Conservation (phyloP, 2,888 invertebrate genomes). For the Ypsolopha sequella region DNA sequence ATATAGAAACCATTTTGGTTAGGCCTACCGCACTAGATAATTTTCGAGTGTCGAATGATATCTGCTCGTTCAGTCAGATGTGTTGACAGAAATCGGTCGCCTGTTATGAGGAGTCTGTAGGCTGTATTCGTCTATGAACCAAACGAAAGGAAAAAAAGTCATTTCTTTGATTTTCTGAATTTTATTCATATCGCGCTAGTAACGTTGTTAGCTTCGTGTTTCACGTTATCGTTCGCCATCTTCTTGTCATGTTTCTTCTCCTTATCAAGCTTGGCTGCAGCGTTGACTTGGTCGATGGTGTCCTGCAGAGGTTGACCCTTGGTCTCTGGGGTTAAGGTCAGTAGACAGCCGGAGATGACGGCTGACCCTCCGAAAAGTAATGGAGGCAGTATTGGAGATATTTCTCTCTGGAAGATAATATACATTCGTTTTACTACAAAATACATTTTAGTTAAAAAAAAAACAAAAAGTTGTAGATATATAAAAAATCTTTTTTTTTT, state of each 20-base stretch:
- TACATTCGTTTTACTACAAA: background rate
- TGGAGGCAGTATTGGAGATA: slow-evolving; percentile 43
- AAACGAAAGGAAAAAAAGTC: too few relatives aligned
- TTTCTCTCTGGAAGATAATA: slow-evolving; percentile 36
- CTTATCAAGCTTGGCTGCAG: background rate
- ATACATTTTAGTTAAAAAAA: too few relatives aligned
- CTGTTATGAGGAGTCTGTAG: too few relatives aligned
- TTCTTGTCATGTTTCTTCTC: background rate
- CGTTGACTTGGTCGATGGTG: slow-evolving; percentile 42
- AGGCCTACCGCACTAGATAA: too few relatives aligned
- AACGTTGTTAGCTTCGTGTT: background rate
- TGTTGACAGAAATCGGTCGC: too few relatives aligned
- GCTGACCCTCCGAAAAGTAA: slow-evolving; percentile 49
- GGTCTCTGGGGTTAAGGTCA: slow-evolving; percentile 45
- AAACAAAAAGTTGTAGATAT: too few relatives aligned
- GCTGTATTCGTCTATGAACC: too few relatives aligned
- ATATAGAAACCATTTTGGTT: too few relatives aligned
- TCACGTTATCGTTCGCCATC: background rate
- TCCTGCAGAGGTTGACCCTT: slow-evolving; percentile 41
- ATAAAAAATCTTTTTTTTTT: too few relatives aligned
- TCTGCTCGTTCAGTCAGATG: too few relatives aligned
- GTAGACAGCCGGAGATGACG: slow-evolving; percentile 29
- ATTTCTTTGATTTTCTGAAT: too few relatives aligned
- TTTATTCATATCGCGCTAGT: background rate
- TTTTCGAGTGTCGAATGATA: too few relatives aligned